A percentile compares a stretch with the other conserved stretches of the same genome.
phyloP scores from a whole-genome alignment of 2,113 vertebrate genomes.

The Gymnobelideus leadbeateri region DNA sequence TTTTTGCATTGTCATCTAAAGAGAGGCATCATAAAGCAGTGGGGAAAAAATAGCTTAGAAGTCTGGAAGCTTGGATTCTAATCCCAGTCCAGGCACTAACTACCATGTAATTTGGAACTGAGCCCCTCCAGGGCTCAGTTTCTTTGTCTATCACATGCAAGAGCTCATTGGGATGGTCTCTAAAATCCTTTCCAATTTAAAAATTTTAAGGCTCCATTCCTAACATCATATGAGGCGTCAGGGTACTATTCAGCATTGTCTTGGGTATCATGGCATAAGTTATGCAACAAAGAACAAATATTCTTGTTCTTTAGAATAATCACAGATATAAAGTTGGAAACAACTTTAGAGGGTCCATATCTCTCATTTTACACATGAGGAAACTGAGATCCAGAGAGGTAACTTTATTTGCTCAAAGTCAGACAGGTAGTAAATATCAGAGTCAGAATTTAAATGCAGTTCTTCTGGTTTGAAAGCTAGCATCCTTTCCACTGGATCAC shows the following conservation, averaged over 20 bases:
- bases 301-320: not conserved
- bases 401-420: no score
- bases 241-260: not conserved
- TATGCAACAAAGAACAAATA: not conserved
- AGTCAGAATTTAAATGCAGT: no score
- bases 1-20: not conserved
- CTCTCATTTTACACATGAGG: no score
- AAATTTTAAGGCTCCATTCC: not conserved
- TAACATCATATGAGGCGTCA: not conserved
- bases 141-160: conserved; percentile 46
- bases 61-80: conserved; percentile 36
- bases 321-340: not conserved
- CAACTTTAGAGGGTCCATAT: no score
- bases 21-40: not conserved
- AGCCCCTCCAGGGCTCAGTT: conserved; percentile 9
- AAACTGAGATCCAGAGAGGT: no score
- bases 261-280: not conserved
- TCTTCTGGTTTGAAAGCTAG: no score
- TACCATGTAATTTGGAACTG: conserved; percentile 43
- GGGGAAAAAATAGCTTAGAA: not conserved
- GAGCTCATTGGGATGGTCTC: not conserved
- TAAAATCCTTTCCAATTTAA: not conserved
- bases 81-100: conserved; percentile 40
- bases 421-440: no score
- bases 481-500: no score